Percentiles rank a stretch among this genome's conserved stretches.
These are phyloP conservation scores for Sebastes reedi DNA, from an alignment of 2,797 vertebrate genomes.

Conservation along the genomic window DNA sequence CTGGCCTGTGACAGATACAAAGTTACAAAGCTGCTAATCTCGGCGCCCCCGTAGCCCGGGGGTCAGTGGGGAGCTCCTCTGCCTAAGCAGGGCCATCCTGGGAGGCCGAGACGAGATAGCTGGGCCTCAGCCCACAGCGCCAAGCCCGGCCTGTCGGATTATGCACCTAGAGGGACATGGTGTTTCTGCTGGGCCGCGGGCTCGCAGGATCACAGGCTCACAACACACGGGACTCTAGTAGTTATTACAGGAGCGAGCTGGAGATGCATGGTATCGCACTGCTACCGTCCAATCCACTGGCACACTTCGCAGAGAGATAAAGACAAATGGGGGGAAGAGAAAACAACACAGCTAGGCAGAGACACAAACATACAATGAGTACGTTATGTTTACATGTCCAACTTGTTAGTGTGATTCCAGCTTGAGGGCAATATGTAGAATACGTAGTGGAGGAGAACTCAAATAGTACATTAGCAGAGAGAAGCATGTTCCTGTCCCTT, in stretches of 20 bases:
- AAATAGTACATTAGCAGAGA: constrained; percentile 59
- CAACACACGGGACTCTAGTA: constrained; percentile 33
- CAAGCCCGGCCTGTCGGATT: constrained; percentile 71
- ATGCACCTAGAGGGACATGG: constrained; percentile 66
- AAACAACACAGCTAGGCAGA: constrained; percentile 18
- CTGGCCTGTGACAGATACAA: constrained; percentile 79
- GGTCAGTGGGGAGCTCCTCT: constrained; percentile 71
- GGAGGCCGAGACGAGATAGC: constrained; percentile 64
- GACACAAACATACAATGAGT: constrained; percentile 19
- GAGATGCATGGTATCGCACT: constrained; percentile 25
- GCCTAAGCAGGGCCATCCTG: constrained; percentile 75
- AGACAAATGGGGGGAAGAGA: constrained; percentile 11
- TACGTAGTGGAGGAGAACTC: not conserved
- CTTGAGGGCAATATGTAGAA: constrained; percentile 41
- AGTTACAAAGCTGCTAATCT: constrained; percentile 75
- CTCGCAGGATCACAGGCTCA: constrained; percentile 54
- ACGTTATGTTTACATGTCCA: constrained; percentile 60
- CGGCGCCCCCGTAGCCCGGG: constrained; percentile 58
- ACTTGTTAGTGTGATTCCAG: constrained; percentile 53
- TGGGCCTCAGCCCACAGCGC: constrained; percentile 44
- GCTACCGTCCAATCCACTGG: constrained; percentile 11
- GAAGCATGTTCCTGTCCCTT: constrained; percentile 44
- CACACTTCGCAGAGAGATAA: constrained; percentile 12
- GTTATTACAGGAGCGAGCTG: constrained; percentile 36
- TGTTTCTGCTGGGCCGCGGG: constrained; percentile 62